Evolutionary conservation across 1,140 invertebrate genomes (phyloP).

Genomic region (Cephus cinctus): DNA sequence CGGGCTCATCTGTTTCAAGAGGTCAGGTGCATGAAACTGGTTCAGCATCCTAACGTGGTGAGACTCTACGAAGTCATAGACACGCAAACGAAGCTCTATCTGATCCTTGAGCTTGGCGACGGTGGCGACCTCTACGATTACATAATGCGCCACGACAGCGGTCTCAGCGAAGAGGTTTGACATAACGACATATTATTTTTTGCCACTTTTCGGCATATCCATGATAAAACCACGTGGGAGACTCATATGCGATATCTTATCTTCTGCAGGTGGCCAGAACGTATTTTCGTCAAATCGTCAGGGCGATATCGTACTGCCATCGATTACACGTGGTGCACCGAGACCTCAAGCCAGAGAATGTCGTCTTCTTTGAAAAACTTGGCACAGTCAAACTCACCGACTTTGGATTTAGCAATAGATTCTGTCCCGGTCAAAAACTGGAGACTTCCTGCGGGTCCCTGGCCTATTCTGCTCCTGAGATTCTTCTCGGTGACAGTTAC

Average conservation of each 20-base stretch:
- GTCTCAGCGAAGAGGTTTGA: constrained; percentile 66
- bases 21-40: constrained; percentile 95
- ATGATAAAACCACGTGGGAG: too few relatives aligned
- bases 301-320: constrained; percentile 98
- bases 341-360: constrained; percentile 98
- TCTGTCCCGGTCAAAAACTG: constrained; percentile 94
- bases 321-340: constrained; percentile 90
- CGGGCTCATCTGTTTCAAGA: constrained; percentile 96
- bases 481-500: constrained; percentile 93
- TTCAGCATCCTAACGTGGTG: constrained; percentile 98
- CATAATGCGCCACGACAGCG: constrained; percentile 94
- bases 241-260: too few relatives aligned
- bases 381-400: constrained; percentile 98
- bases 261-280: constrained; percentile 73
- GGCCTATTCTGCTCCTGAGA: constrained; percentile 99
- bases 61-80: constrained; percentile 98
- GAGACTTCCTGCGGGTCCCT: constrained; percentile 99
- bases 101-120: constrained; percentile 97
- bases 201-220: too few relatives aligned
- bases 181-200: too few relatives aligned
- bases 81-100: constrained; percentile 92
- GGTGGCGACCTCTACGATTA: constrained; percentile 99
- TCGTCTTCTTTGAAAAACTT: constrained; percentile 97
- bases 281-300: constrained; percentile 94
- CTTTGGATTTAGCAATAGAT: constrained; percentile 98